Evolutionary conservation across 2,113 vertebrate species (phyloP).

Genomic region (Canis aureus): DNA sequence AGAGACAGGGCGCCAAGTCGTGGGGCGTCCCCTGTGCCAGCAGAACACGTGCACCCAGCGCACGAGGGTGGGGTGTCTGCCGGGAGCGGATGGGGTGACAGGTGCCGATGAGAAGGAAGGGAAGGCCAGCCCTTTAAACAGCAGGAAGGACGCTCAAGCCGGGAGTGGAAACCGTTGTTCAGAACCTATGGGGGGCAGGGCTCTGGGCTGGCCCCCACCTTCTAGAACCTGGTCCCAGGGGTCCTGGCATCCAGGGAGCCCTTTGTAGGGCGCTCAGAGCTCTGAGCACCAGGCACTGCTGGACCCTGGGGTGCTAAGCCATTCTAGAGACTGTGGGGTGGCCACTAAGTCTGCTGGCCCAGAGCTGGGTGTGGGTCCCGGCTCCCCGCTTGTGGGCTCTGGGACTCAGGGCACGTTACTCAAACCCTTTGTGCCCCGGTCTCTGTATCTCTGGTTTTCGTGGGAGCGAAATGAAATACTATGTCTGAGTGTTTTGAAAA

Average conservation of each 20-base stretch:
- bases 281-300: background rate
- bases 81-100: background rate
- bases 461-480: background rate
- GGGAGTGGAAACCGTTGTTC: background rate
- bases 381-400: background rate
- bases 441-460: background rate
- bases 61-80: background rate
- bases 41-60: background rate
- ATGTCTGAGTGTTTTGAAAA: background rate
- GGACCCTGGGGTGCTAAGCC: fast-evolving
- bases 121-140: background rate
- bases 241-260: background rate
- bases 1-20: background rate
- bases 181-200: background rate
- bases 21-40: background rate
- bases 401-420: background rate
- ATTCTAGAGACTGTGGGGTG: fast-evolving
- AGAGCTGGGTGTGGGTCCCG: fast-evolving
- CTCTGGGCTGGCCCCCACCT: background rate
- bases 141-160: background rate
- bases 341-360: fast-evolving
- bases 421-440: fast-evolving
- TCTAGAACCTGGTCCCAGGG: background rate
- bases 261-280: fast-evolving
- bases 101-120: background rate